Conservation (phyloP, 2,113 vertebrate species). For the Podarcis cretensis region DNA sequence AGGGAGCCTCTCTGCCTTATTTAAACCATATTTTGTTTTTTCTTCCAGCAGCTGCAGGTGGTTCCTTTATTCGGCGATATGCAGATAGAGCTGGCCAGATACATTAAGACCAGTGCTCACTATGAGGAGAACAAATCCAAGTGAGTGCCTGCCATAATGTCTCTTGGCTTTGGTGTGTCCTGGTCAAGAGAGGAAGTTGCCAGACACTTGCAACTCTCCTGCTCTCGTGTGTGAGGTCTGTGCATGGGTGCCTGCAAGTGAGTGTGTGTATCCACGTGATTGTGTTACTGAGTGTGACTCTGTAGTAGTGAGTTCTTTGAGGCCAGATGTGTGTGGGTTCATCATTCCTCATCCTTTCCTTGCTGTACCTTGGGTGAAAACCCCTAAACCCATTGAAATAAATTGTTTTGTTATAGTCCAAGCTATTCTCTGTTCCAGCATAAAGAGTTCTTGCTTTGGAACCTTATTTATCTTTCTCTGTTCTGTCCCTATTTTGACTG, state of each 20-base stretch:
- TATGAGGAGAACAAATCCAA: slow-evolving; percentile 99
- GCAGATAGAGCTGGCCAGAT: slow-evolving; percentile 99
- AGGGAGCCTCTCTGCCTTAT: slow-evolving; percentile 24
- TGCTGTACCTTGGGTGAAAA: neutral
- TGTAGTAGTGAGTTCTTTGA: neutral
- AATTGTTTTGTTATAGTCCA: neutral
- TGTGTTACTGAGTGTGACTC: neutral
- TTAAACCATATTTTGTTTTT: slow-evolving; percentile 74
- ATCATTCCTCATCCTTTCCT: neutral
- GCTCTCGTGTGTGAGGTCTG: slow-evolving; percentile 16
- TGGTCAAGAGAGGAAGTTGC: slow-evolving; percentile 42
- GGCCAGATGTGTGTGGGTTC: neutral
- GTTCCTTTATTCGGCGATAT: slow-evolving; percentile 99
- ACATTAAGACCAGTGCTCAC: slow-evolving; percentile 99
- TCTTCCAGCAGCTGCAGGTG: slow-evolving; percentile 93
- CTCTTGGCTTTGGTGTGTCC: slow-evolving; percentile 81
- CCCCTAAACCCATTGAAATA: neutral
- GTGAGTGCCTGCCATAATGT: slow-evolving; percentile 91
- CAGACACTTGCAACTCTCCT: neutral
- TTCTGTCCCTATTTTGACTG: neutral
- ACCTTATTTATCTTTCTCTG: neutral
- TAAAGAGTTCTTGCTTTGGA: neutral
- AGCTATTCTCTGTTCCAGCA: neutral
- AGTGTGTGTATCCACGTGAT: neutral
- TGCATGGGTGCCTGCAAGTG: neutral